Conservation (phyloP, 2,113 vertebrate species). For the Bubo bubo region DNA sequence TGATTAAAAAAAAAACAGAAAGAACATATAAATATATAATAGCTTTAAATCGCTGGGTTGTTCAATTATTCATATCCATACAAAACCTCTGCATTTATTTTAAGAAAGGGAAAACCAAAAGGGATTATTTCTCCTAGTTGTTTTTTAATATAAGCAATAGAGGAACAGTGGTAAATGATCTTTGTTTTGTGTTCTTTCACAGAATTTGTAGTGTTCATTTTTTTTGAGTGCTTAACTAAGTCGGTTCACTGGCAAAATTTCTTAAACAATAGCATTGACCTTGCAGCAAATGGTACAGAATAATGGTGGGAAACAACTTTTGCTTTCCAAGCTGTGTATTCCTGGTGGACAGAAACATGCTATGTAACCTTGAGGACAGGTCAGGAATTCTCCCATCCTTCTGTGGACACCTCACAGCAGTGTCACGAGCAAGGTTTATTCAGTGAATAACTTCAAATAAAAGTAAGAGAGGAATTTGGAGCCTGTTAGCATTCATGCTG, state of each 20-base stretch:
- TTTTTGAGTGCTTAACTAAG: not conserved
- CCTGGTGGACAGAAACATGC: not conserved
- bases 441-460: not conserved
- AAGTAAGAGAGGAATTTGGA: not conserved
- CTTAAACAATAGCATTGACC: not conserved
- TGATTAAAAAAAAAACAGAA: not conserved
- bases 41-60: conserved; percentile 29
- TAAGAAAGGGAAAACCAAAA: conserved; percentile 4
- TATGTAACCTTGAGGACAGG: not conserved
- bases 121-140: not conserved
- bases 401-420: not conserved
- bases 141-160: not conserved
- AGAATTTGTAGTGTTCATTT: not conserved
- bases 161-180: not conserved
- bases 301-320: not conserved
- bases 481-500: not conserved
- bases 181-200: not conserved
- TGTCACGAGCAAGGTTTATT: not conserved
- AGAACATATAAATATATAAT: conserved; percentile 40
- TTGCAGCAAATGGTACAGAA: not conserved
- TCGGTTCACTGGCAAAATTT: not conserved
- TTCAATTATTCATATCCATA: conserved; percentile 36
- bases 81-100: conserved; percentile 9
- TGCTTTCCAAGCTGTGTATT: not conserved
- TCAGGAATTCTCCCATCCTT: not conserved